phyloP scores from a whole-genome alignment of 2,113 vertebrate genomes.

The Odontesthes bonariensis region DNA sequence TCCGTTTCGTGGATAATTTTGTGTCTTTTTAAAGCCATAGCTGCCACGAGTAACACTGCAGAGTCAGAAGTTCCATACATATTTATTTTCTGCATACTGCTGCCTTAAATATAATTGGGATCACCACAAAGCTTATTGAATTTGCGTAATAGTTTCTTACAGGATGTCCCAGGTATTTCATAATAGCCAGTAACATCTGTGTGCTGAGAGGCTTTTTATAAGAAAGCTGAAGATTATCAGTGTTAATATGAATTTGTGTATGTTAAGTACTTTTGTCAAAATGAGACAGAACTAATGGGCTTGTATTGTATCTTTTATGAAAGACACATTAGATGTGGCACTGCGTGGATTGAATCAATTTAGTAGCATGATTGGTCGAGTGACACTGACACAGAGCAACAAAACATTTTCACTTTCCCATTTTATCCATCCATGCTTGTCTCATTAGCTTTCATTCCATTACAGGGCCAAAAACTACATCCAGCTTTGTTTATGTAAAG shows the following conservation, averaged over 20 bases:
- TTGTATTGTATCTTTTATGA: slow-evolving; percentile 31
- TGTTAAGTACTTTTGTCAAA: slow-evolving; percentile 36
- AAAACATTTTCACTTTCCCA: slow-evolving; percentile 34
- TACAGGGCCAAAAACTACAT: slow-evolving; percentile 61
- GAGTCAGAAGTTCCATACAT: too few relatives aligned
- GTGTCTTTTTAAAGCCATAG: too few relatives aligned
- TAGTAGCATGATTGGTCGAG: slow-evolving; percentile 49
- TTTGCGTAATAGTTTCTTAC: neutral
- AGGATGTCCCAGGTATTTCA: neutral
- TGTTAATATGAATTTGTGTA: slow-evolving; percentile 30
- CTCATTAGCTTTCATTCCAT: slow-evolving; percentile 70
- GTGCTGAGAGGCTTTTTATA: neutral
- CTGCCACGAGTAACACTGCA: too few relatives aligned
- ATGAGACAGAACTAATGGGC: slow-evolving; percentile 24
- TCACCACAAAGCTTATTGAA: neutral
- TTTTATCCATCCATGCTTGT: slow-evolving; percentile 61
- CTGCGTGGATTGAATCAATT: slow-evolving; percentile 45
- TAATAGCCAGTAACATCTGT: neutral
- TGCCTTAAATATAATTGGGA: too few relatives aligned
- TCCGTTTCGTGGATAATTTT: too few relatives aligned
- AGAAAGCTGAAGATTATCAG: slow-evolving; percentile 19
- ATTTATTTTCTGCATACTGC: too few relatives aligned
- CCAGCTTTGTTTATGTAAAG: slow-evolving; percentile 69
- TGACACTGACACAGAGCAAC: slow-evolving; percentile 55
- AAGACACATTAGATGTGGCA: slow-evolving; percentile 40